Percentiles rank a stretch among this genome's conserved stretches.
Evolutionary conservation across 2,888 invertebrate genomes (phyloP).

Genomic region (Sympetrum striolatum): DNA sequence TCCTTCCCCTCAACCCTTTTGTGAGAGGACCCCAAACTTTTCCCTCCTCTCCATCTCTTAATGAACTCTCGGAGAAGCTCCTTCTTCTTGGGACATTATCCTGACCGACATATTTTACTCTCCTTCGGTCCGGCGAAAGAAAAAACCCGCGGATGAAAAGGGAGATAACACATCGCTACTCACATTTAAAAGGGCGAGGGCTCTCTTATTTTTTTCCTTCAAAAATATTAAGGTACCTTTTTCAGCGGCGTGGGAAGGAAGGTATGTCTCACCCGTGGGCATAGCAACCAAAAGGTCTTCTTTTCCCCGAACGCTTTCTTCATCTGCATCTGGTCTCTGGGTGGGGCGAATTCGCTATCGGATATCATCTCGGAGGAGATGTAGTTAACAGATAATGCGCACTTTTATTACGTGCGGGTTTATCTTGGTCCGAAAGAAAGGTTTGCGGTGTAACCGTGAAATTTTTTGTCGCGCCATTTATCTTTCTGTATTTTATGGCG

Average conservation of each 20-base stretch:
- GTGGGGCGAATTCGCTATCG: too few relatives aligned
- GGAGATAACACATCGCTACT: not conserved
- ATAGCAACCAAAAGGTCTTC: not conserved
- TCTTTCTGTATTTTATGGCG: too few relatives aligned
- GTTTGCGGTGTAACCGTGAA: too few relatives aligned
- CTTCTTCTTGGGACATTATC: not conserved
- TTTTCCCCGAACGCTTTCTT: not conserved
- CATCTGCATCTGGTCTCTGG: not conserved
- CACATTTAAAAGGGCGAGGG: not conserved
- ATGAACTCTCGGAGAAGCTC: slow-evolving; percentile 24
- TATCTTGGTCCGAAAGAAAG: too few relatives aligned
- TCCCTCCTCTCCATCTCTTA: not conserved
- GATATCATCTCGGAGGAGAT: too few relatives aligned
- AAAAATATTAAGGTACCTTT: not conserved
- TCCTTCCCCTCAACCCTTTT: not conserved
- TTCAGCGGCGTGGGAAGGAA: not conserved
- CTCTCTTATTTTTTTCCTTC: not conserved
- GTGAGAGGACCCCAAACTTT: not conserved
- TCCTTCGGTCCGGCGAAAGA: not conserved
- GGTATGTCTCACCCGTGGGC: not conserved
- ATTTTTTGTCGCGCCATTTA: too few relatives aligned
- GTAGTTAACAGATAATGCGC: too few relatives aligned
- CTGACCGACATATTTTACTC: slow-evolving; percentile 23
- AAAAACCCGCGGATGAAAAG: not conserved
- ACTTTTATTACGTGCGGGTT: too few relatives aligned